Conservation (phyloP, 2,113 vertebrate genomes). For the Panurus biarmicus region DNA sequence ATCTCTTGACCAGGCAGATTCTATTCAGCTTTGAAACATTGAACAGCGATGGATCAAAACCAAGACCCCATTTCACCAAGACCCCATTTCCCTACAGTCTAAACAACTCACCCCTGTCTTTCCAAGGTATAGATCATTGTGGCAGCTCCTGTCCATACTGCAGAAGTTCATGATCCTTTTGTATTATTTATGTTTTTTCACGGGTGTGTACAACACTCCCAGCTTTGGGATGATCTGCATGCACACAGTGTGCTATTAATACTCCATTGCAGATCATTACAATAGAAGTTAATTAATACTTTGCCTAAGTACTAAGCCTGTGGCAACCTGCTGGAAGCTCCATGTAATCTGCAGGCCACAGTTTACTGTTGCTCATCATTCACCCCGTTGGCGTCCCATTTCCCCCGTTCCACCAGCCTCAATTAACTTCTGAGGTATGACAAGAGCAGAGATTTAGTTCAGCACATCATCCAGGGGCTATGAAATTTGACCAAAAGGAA, state of each 20-base stretch:
- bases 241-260: background rate
- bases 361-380: background rate
- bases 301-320: background rate
- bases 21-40: background rate
- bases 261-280: background rate
- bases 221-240: background rate
- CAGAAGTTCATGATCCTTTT: background rate
- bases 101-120: background rate
- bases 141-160: background rate
- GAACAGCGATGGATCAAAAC: background rate
- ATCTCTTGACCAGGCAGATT: background rate
- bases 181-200: background rate
- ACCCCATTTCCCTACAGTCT: background rate
- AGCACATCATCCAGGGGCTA: background rate
- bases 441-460: background rate
- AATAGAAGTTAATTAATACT: slow-evolving; percentile 34
- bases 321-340: slow-evolving; percentile 23
- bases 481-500: background rate
- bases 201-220: background rate
- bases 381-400: background rate
- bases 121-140: background rate
- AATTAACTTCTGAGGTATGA: background rate
- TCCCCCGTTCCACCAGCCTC: background rate
- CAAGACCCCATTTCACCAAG: background rate
- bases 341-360: background rate